Evolutionary conservation across 2,113 vertebrate species (phyloP).

Genomic region (Sander vitreus): DNA sequence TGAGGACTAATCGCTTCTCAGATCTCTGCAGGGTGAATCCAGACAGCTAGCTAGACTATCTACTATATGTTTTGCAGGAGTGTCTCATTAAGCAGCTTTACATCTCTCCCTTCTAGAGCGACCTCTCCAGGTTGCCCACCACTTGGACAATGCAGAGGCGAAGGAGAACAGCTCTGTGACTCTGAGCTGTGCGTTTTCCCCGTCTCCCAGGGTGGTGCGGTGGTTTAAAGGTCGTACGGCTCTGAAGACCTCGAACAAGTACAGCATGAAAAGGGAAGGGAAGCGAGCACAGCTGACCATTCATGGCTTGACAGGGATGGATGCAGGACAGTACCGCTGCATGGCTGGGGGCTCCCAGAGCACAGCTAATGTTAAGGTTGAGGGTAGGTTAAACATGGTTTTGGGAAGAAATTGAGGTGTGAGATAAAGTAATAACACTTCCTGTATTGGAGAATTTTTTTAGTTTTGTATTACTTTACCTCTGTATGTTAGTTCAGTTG

Average conservation of each 20-base stretch:
- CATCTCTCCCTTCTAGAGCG: conserved; percentile 84
- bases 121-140: conserved; percentile 86
- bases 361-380: conserved; percentile 85
- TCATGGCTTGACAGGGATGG: conserved; percentile 82
- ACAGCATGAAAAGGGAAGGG: conserved; percentile 87
- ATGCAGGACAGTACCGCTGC: conserved; percentile 91
- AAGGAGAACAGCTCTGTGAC: conserved; percentile 89
- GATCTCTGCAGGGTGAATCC: too few relatives aligned
- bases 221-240: conserved; percentile 91
- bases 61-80: background rate
- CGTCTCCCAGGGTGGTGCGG: conserved; percentile 90
- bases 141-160: conserved; percentile 87
- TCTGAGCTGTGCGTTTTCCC: conserved; percentile 92
- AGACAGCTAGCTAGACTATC: too few relatives aligned
- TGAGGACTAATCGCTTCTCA: too few relatives aligned
- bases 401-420: background rate
- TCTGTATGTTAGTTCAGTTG: background rate
- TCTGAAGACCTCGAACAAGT: conserved; percentile 87
- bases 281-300: conserved; percentile 89
- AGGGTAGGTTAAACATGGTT: conserved; percentile 82
- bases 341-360: conserved; percentile 89
- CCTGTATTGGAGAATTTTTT: background rate
- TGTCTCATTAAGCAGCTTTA: background rate
- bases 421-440: background rate
- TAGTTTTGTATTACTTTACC: background rate